A percentile compares a stretch with the other conserved stretches of the same genome.
phyloP scores from a whole-genome alignment of 1,140 invertebrate genomes.

The Leucophenga varia region DNA sequence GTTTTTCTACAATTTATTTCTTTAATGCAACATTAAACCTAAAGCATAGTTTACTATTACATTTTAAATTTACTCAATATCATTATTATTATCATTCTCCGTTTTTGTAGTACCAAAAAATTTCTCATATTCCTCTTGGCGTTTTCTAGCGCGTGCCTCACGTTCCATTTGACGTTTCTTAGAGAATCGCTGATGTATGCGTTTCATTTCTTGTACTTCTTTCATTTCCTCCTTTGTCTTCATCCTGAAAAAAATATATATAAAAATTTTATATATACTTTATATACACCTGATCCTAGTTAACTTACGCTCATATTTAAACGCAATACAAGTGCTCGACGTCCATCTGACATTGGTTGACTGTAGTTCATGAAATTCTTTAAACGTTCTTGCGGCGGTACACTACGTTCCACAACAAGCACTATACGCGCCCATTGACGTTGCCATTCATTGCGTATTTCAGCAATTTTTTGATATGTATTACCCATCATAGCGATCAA shows the following conservation, averaged over 20 bases:
- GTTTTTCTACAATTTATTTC: too few relatives aligned
- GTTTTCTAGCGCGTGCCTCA: constrained; percentile 33
- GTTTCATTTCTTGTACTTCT: constrained; percentile 87
- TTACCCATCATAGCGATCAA: constrained; percentile 99
- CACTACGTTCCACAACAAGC: constrained; percentile 92
- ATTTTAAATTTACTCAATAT: too few relatives aligned
- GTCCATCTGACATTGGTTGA: constrained; percentile 92
- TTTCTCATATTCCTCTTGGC: constrained; percentile 49
- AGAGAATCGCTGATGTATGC: constrained; percentile 74
- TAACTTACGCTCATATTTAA: constrained; percentile 76
- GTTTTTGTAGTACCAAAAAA: constrained; percentile 40
- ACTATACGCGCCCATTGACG: constrained; percentile 98
- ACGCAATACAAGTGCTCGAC: constrained; percentile 81
- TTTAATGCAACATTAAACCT: too few relatives aligned
- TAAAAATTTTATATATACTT: background rate
- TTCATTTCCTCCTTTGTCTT: constrained; percentile 93
- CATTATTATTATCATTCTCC: constrained; percentile 37
- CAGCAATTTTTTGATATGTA: constrained; percentile 96
- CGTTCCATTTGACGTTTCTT: constrained; percentile 64
- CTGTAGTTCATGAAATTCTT: constrained; percentile 88
- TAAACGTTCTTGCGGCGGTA: constrained; percentile 81
- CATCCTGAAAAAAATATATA: constrained; percentile 64
- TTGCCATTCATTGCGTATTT: constrained; percentile 97
- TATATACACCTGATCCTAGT: too few relatives aligned
- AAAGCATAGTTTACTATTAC: too few relatives aligned